Evolutionary conservation across 1,140 invertebrate species (phyloP).

Genomic region (Bombyx mandarina): DNA sequence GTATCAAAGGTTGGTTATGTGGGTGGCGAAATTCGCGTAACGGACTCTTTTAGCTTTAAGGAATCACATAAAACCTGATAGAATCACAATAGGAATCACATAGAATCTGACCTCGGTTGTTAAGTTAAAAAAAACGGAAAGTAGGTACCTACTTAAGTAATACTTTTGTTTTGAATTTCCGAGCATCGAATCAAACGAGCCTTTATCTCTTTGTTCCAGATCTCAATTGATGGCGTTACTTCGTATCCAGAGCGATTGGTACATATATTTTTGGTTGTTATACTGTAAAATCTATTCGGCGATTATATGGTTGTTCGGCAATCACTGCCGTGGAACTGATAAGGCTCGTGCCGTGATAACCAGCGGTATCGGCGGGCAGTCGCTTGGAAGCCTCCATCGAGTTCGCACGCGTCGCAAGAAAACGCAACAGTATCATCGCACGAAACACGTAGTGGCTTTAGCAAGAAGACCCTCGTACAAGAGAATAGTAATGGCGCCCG

Average conservation of each 20-base stretch:
- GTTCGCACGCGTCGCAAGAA: constrained; percentile 59
- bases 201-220: constrained; percentile 39
- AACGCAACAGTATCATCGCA: constrained; percentile 34
- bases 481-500: constrained; percentile 62
- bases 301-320: constrained; percentile 58
- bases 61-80: too few relatives aligned
- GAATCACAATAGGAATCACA: too few relatives aligned
- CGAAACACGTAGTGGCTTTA: constrained; percentile 51
- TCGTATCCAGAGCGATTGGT: constrained; percentile 56
- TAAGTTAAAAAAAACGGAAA: too few relatives aligned
- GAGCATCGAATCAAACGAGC: too few relatives aligned
- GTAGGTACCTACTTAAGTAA: too few relatives aligned
- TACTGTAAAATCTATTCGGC: constrained; percentile 62
- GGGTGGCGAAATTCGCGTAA: too few relatives aligned
- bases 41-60: too few relatives aligned
- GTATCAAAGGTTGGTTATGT: too few relatives aligned
- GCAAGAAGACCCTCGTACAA: constrained; percentile 46
- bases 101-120: too few relatives aligned
- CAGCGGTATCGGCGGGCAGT: constrained; percentile 44
- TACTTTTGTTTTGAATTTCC: too few relatives aligned
- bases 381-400: constrained; percentile 51
- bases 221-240: constrained; percentile 63
- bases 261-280: constrained; percentile 56
- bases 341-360: constrained; percentile 60
- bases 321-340: constrained; percentile 61